Evolutionary conservation across 2,888 invertebrate genomes (phyloP), one percentile per base, ranked within the genome.

Genomic region (Coremacera marginata): DNA sequence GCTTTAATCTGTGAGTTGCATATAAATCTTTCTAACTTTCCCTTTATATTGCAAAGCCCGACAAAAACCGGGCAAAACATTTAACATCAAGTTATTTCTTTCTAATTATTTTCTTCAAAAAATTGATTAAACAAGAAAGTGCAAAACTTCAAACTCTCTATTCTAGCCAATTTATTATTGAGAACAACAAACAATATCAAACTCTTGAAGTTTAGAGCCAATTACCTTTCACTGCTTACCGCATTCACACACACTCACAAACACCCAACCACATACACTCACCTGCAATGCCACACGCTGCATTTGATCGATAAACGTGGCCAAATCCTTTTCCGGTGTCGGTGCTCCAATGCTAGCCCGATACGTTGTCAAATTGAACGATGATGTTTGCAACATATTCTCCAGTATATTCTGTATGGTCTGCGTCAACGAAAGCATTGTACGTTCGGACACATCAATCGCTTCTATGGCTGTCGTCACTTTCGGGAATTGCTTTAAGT

Each of bases 241-340:
- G 25, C 27, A 22, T 3, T 11, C 14, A 44, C 11, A 44, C 55
- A 16, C 44, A 2, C 27, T 19, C n/a, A n/a, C 14, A 22, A 2
- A 7, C 4, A 22, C 52, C 8, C n/a, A 57, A 60, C 34, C 22
- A 14, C 25, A 27, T 1, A 8, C 19, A 79, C 84, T 83, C 79
- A 89, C 89, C 88, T 90, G 89, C 70, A 89, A 80, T 70, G 89
- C 89, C 51, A 90, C 89, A 72, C 89, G 84, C 82, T 90, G 89
- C 89, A 90, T 89, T 86, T 90, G 89, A 84, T 90, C 89, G 78
- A 89, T 89, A 82, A 90, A 90, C 25, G 89, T 89, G 60, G 88
- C 89, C 81, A 90, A 84, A 83, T 90, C 89, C 83, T 89, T 89
- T 81, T 90, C 89, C 70, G 89, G 89, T 5, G 89, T 89, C 75